A percentile compares a stretch with the other conserved stretches of the same genome.
These are phyloP conservation scores for Cairina moschata DNA, from an alignment of 2,113 vertebrate genomes.

Conservation along the genomic window DNA sequence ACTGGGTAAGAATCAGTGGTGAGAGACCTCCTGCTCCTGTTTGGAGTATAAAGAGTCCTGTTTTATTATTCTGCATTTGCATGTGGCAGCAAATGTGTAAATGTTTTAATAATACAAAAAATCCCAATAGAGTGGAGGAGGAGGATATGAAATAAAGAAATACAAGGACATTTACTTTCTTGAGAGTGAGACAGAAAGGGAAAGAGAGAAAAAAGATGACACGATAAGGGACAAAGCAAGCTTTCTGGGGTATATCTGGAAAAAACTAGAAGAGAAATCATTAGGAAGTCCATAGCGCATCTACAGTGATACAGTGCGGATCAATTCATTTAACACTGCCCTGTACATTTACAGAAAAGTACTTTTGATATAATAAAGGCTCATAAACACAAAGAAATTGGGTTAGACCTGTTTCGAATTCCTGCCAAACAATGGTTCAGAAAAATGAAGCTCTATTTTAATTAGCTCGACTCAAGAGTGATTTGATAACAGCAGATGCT, in stretches of 20 bases:
- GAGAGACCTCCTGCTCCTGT: constrained; percentile 49
- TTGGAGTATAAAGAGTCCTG: constrained; percentile 29
- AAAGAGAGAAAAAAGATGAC: constrained; percentile 52
- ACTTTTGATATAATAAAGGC: constrained; percentile 97
- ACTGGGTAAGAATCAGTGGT: constrained; percentile 20
- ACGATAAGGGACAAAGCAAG: constrained; percentile 44
- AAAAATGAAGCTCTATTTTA: constrained; percentile 99
- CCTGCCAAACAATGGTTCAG: constrained; percentile 94
- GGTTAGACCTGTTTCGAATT: constrained; percentile 94
- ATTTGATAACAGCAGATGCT: constrained; percentile 89
- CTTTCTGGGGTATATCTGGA: constrained; percentile 68
- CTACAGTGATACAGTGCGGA: constrained; percentile 84
- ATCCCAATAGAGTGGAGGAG: constrained; percentile 52
- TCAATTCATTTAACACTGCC: constrained; percentile 99
- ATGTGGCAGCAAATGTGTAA: constrained; percentile 63
- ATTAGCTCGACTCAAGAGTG: constrained; percentile 92
- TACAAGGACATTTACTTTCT: constrained; percentile 63
- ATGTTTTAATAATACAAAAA: constrained; percentile 64
- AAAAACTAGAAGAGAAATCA: constrained; percentile 81
- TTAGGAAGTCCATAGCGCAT: constrained; percentile 87
- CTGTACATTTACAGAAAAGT: constrained; percentile 97
- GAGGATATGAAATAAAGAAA: constrained; percentile 56
- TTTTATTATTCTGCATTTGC: constrained; percentile 54
- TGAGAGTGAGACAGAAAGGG: constrained; percentile 23
- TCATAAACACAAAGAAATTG: constrained; percentile 98